Evolutionary conservation across 2,888 invertebrate genomes (phyloP), one percentile per base, ranked within the genome.

Genomic region (Nomada fucata): DNA sequence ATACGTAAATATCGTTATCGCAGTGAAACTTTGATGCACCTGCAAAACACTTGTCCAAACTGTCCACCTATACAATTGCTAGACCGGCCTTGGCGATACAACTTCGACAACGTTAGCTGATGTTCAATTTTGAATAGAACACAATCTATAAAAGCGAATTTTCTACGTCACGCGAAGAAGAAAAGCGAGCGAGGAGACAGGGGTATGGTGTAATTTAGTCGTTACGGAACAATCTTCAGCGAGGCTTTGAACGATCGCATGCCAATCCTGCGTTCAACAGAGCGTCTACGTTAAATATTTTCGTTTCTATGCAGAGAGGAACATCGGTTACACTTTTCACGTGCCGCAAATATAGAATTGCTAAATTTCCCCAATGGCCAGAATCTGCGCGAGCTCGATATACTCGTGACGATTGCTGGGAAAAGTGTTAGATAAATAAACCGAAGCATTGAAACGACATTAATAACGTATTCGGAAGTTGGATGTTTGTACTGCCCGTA

Each of bases 51-150:
- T 79, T 82, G 69, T 67, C 36, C 57, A 60, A 78, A 78, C 52
- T 44, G 42, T 47, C 42, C 76, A 64, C 64, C 60, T 52, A 57
- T 69, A 57, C 61, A 36, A 59, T 65, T 50, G 26, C 44, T 47
- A 71, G 18, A 2, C 10, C 18, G 76, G 69, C 80, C 87, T 87
- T 86, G 87, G 47, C 29, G 26, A 18, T 55, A 44, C 44, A 63
- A 10, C 52, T 57, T 59, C 44, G 26, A 10, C 29, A 36, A 4
- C 47, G 23, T 23, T 55, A 60, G 44, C 71, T 44, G 36, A 36
- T 64, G 59, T 72, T 61, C 64, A 79, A 57, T 79, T 86, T 82
- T 47, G 69, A 80, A 70, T 75, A 44, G 20, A 29, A 50, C 18
- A 11, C 15, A 44, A 61, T 77, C 53, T 55, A 20, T 10, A 64